Percentiles rank a stretch among this genome's conserved stretches.
Conservation (phyloP, 2,113 vertebrate species). For the Centropus unirufus region DNA sequence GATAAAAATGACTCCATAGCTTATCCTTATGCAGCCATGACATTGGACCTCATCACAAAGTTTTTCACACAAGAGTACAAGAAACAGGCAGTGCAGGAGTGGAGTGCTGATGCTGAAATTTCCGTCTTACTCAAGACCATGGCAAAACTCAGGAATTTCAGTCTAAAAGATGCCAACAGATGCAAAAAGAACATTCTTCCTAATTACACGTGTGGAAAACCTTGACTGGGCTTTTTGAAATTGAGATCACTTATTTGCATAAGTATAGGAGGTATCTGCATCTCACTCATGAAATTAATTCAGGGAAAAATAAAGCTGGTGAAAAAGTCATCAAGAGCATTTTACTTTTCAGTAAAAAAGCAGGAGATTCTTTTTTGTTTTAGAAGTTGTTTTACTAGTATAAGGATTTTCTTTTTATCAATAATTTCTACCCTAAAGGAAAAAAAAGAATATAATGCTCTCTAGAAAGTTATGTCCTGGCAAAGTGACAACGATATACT, state of each 20-base stretch:
- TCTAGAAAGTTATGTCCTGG: background rate
- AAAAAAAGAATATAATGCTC: background rate
- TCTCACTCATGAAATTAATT: background rate
- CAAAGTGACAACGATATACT: background rate
- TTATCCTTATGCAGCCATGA: background rate
- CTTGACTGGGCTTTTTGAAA: background rate
- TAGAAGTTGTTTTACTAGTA: background rate
- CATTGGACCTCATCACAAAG: background rate
- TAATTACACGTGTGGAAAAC: background rate
- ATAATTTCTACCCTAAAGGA: background rate
- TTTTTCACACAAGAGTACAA: background rate
- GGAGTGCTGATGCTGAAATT: background rate
- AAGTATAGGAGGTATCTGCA: background rate
- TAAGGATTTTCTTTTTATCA: background rate
- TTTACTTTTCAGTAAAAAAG: background rate
- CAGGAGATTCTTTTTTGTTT: background rate
- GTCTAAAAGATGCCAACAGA: background rate
- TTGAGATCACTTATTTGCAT: background rate
- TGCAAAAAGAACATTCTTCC: background rate
- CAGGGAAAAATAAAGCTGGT: background rate
- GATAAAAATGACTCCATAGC: background rate
- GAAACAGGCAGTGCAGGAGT: background rate
- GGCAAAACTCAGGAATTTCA: background rate
- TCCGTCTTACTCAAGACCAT: background rate
- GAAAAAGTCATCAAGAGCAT: background rate